Evolutionary conservation across 2,113 vertebrate genomes (phyloP).

Genomic region (Notarius quadriscutis): DNA sequence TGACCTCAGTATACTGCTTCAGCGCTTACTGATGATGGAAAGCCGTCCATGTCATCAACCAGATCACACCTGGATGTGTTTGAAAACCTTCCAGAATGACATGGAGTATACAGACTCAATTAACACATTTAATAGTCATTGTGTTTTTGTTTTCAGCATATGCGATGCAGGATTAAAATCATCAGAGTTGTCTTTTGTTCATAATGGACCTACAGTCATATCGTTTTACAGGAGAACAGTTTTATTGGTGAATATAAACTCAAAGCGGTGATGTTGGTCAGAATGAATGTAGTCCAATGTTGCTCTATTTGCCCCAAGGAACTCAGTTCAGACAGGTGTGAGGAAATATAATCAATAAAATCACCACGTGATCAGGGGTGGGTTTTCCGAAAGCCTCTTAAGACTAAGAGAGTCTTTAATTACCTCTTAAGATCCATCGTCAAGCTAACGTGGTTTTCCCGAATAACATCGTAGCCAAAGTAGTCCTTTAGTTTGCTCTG

Average conservation of each 20-base stretch:
- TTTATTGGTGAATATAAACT: background rate
- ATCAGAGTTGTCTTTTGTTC: background rate
- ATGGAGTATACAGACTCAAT: background rate
- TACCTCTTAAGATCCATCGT: too few relatives aligned
- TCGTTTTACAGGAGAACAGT: background rate
- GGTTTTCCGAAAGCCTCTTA: too few relatives aligned
- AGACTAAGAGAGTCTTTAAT: too few relatives aligned
- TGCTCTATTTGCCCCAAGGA: background rate
- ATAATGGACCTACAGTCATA: background rate
- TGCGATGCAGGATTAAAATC: background rate
- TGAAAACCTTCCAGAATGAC: background rate
- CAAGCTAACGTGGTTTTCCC: too few relatives aligned
- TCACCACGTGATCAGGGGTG: background rate
- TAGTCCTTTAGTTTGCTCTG: too few relatives aligned
- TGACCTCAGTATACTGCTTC: background rate
- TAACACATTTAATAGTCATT: background rate
- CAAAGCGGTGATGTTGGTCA: background rate
- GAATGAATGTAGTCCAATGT: background rate
- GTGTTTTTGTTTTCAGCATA: background rate
- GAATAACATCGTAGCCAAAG: too few relatives aligned
- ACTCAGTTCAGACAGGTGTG: background rate
- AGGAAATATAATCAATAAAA: background rate
- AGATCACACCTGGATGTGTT: background rate
- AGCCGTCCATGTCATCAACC: slow-evolving; percentile 23
- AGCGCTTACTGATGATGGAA: slow-evolving; percentile 47